Conservation (phyloP, 2,113 vertebrate species). For the Sinocyclocheilus anophthalmus region DNA sequence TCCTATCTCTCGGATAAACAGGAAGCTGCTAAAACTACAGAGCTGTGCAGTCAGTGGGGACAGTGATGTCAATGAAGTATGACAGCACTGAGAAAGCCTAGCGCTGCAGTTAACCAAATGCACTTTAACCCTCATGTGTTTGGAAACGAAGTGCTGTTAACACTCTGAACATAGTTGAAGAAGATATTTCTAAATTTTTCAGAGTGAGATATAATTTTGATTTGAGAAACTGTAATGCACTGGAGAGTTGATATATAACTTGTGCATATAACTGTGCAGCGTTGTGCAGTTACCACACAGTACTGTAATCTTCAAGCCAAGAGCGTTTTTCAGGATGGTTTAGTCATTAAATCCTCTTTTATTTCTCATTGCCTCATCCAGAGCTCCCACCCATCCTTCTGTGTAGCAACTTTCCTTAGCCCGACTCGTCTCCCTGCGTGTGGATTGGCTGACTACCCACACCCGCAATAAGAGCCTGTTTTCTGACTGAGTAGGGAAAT, state of each 20-base stretch:
- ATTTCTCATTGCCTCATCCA: conserved; percentile 11
- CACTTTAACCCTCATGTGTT: conserved; percentile 19
- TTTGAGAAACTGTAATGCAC: neutral
- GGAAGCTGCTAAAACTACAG: conserved; percentile 52
- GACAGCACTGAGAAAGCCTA: conserved; percentile 35
- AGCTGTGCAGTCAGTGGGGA: conserved; percentile 29
- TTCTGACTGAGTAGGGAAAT: conserved; percentile 20
- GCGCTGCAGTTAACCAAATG: neutral
- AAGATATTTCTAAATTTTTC: neutral
- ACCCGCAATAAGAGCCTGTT: neutral
- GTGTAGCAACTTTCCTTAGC: neutral
- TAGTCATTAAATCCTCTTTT: conserved; percentile 35
- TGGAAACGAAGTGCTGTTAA: neutral
- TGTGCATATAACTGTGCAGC: neutral
- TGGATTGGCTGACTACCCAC: conserved; percentile 24
- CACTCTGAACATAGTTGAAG: neutral
- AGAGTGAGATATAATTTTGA: neutral
- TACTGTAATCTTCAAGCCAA: neutral
- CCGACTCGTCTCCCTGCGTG: neutral
- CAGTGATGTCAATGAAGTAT: conserved; percentile 28
- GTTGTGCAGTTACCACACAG: neutral
- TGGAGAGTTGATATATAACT: neutral
- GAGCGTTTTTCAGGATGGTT: conserved; percentile 30
- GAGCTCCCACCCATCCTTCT: conserved; percentile 10
- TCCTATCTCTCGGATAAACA: conserved; percentile 52